These are phyloP conservation scores for Prenolepis imparis DNA, from an alignment of 2,888 invertebrate species.

Conservation along the genomic window DNA sequence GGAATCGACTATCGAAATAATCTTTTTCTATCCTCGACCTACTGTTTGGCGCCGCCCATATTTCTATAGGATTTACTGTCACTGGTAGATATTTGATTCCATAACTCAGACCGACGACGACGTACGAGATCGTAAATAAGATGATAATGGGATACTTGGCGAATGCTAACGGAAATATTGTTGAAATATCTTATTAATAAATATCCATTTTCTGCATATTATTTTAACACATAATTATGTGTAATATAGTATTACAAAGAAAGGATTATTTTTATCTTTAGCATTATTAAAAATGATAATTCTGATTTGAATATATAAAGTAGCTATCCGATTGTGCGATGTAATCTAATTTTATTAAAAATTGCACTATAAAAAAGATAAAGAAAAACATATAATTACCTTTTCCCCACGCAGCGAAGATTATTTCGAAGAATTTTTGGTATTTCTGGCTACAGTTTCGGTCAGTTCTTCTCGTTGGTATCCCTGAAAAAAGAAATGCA, in stretches of 20 bases:
- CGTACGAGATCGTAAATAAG: conserved; percentile 89
- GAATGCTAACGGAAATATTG: conserved; percentile 87
- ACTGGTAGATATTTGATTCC: conserved; percentile 91
- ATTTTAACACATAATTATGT: background rate
- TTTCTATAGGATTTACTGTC: conserved; percentile 95
- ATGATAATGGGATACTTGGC: conserved; percentile 90
- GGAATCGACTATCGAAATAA: conserved; percentile 95
- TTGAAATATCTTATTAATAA: conserved; percentile 17
- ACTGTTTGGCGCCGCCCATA: conserved; percentile 96
- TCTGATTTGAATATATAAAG: background rate
- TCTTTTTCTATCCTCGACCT: conserved; percentile 93
- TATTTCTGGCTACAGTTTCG: conserved; percentile 63
- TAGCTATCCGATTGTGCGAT: background rate
- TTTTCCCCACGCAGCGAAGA: conserved; percentile 86
- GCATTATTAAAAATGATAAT: background rate
- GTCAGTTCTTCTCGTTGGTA: accelerated
- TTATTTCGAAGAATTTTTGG: conserved; percentile 81
- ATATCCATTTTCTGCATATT: background rate
- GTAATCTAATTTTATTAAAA: background rate
- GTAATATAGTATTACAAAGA: background rate
- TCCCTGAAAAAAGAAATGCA: background rate
- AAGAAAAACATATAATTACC: conserved; percentile 80
- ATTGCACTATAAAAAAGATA: background rate
- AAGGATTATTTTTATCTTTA: conserved; percentile 1
- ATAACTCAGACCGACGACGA: conserved; percentile 88